Evolutionary conservation across 1,140 invertebrate genomes (phyloP).

Genomic region (Drosophila kohkoa): DNA sequence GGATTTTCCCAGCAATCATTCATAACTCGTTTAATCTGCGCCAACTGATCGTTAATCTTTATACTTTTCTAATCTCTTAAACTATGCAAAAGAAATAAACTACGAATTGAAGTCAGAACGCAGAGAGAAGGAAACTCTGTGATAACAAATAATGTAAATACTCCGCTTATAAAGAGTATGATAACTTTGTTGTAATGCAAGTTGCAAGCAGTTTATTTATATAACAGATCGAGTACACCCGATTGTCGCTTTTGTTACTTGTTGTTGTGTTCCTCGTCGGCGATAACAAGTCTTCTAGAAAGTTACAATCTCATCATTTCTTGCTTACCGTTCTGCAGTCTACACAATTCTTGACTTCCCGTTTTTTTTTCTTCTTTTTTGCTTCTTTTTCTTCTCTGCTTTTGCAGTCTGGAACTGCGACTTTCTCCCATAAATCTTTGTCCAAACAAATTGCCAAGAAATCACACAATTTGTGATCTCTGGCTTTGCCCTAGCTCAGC

Average conservation of each 20-base stretch:
- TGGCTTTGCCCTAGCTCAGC: slow-evolving; percentile 23
- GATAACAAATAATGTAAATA: slow-evolving; percentile 2
- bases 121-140: too few species aligned
- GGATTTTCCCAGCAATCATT: slow-evolving; percentile 30
- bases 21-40: slow-evolving; percentile 17
- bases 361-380: neutral
- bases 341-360: slow-evolving; percentile 22
- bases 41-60: slow-evolving; percentile 9
- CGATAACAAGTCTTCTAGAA: slow-evolving; percentile 9
- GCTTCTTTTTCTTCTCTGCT: neutral
- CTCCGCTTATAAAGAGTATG: too few species aligned
- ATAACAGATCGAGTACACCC: too few species aligned
- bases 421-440: slow-evolving; percentile 53
- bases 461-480: slow-evolving; percentile 48
- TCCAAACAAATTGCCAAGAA: slow-evolving; percentile 44
- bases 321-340: slow-evolving; percentile 1
- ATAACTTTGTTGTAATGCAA: too few species aligned
- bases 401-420: slow-evolving; percentile 11
- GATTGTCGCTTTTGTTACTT: neutral
- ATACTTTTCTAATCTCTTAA: slow-evolving; percentile 6
- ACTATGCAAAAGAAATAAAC: neutral
- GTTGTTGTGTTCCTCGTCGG: neutral
- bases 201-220: too few species aligned
- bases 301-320: slow-evolving; percentile 13
- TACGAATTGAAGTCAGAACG: neutral